A percentile compares a stretch with the other conserved stretches of the same genome.
These are phyloP conservation scores for Anarrhichthys ocellatus DNA, from an alignment of 2,113 vertebrate species.

Conservation along the genomic window DNA sequence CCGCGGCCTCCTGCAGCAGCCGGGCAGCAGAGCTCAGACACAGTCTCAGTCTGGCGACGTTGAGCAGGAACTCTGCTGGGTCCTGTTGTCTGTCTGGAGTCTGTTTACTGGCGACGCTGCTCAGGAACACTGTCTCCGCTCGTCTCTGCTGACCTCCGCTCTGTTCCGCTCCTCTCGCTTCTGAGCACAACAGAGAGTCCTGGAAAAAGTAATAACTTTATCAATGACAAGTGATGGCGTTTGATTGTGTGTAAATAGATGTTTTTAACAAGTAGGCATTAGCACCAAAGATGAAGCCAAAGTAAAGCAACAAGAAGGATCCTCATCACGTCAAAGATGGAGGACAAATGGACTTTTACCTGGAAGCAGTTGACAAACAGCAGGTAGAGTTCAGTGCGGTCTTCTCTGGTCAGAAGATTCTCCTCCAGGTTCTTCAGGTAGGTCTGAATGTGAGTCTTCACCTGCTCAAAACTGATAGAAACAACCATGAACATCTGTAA, in stretches of 20 bases:
- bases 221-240: neutral
- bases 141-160: constrained; percentile 8
- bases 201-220: neutral
- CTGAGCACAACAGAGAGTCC: constrained; percentile 75
- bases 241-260: no score
- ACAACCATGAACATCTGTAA: neutral
- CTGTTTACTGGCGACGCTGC: constrained; percentile 72
- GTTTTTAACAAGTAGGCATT: no score
- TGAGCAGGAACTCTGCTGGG: constrained; percentile 80
- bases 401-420: constrained; percentile 70
- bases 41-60: constrained; percentile 69
- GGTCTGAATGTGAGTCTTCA: constrained; percentile 77
- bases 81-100: constrained; percentile 60
- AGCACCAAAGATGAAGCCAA: neutral
- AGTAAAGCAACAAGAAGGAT: neutral
- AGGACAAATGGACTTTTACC: constrained; percentile 45
- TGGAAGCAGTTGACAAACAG: constrained; percentile 86
- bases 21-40: constrained; percentile 71
- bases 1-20: constrained; percentile 50
- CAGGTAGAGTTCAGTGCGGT: constrained; percentile 79
- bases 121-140: constrained; percentile 68
- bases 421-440: constrained; percentile 78
- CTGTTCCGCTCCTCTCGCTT: neutral
- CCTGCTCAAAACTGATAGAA: constrained; percentile 77
- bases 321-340: neutral